Evolutionary conservation across 1,140 invertebrate genomes (phyloP).

Genomic region (Caenorhabditis tropicalis): DNA sequence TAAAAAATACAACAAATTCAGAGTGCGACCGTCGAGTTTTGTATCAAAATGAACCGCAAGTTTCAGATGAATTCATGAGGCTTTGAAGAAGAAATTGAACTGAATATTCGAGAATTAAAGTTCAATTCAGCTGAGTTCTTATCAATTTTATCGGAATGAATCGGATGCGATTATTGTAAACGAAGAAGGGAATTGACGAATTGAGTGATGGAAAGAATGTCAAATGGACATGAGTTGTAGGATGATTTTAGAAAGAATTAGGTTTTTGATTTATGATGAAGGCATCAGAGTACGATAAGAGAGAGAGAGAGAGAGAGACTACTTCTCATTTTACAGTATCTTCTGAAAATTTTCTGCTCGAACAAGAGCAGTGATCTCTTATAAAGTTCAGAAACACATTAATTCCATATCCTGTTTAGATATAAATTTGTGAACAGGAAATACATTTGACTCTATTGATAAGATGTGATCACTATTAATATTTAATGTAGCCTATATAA

Average conservation of each 20-base stretch:
- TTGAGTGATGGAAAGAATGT: not conserved
- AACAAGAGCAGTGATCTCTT: not conserved
- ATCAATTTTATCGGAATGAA: not conserved
- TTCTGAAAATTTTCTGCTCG: too few species aligned
- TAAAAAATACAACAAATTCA: conserved; percentile 4
- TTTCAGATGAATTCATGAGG: not conserved
- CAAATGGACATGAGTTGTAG: not conserved
- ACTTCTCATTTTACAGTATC: not conserved
- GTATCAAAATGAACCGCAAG: not conserved
- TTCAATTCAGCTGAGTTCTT: not conserved
- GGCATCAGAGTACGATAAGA: not conserved
- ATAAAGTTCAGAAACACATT: too few species aligned
- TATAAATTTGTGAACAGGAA: too few species aligned
- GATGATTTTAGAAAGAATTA: not conserved
- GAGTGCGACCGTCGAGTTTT: not conserved
- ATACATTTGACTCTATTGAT: too few species aligned
- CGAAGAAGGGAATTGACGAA: not conserved
- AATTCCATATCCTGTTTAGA: too few species aligned
- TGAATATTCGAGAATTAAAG: not conserved
- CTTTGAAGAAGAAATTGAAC: not conserved
- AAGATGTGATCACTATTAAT: not conserved
- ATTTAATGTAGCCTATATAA: not conserved
- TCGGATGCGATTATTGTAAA: conserved; percentile 31
- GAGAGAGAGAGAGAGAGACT: too few species aligned
- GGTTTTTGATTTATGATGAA: not conserved